Base-by-base conservation (phyloP, 2,888 invertebrate genomes). In the Schizaphis graminum region DNA sequence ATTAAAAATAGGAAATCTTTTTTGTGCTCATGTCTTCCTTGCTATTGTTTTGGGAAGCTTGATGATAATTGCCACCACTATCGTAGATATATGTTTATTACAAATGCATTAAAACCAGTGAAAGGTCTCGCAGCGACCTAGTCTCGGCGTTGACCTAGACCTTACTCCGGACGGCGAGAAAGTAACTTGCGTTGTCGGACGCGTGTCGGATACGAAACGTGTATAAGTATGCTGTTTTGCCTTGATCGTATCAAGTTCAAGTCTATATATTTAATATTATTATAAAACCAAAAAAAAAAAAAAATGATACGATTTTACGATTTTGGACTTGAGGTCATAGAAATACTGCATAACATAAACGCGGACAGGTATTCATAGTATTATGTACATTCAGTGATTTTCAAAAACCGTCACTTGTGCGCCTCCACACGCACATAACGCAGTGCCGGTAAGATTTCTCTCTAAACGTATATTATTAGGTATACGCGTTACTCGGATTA, bases 141-240 rank as follows among this genome's bases (percentile, higher is more conserved):
- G 91, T 90, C 86, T 87, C 2, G 26, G 86, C 24, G 61, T 53
- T 94, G 91, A 91, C 94, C 94, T 94, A 91, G 94, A 86, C 94
- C 94, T 90, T 57, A 47, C 49, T 90, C 49, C n/a, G 94, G 86
- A 86, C 86, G n/a, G 16, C 28, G 90, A 94, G 94, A 94, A 94
- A 94, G 94, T 91, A 91, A 90, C 93, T 88, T 53, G 53, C 89
- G 10, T 8, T 16, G 44, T 26, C 47, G 7, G 47, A 7, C 53
- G 35, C 53, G 41, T 26, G 21, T 24, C 41, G 35, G 21, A 26
- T n/a, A 47, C 28, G 87, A 61, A 85, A 85, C 41, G 16, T 35
- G 67, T 53, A 53, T 53, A 16, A 16, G 53, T 53, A 53, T 53
- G 0, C 5, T 53, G 35, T 77, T 41, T 77, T 35, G 77, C 16